Evolutionary conservation across 2,888 invertebrate genomes (phyloP).

Genomic region (Euclidia mi): DNA sequence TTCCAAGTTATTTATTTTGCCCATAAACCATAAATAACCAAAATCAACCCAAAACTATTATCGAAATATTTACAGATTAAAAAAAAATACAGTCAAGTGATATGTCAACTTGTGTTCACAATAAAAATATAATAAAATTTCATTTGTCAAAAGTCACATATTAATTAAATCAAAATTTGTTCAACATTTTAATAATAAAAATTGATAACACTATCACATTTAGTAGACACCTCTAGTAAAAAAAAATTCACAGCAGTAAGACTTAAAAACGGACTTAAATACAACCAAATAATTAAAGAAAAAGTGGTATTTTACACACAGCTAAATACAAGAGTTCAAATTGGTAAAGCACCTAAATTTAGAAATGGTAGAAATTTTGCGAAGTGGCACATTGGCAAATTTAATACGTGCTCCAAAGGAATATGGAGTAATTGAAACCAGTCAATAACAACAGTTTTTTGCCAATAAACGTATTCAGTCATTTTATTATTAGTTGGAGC

Average conservation of each 20-base stretch:
- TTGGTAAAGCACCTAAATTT: too few relatives aligned
- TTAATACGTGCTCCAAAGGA: too few relatives aligned
- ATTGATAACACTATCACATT: constrained; percentile 46
- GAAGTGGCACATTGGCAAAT: too few relatives aligned
- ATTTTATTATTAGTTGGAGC: too few relatives aligned
- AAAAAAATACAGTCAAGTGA: constrained; percentile 52
- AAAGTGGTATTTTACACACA: not conserved
- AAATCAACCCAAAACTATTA: constrained; percentile 11
- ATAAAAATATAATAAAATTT: constrained; percentile 10
- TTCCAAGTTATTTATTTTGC: not conserved
- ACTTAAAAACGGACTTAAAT: not conserved
- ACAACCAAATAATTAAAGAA: not conserved
- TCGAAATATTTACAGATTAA: constrained; percentile 53
- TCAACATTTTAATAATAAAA: constrained; percentile 39
- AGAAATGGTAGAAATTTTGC: too few relatives aligned
- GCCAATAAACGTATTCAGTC: too few relatives aligned
- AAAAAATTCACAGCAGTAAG: constrained; percentile 5
- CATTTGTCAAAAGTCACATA: constrained; percentile 32
- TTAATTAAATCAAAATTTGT: constrained; percentile 39
- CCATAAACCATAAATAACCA: constrained; percentile 2
- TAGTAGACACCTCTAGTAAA: constrained; percentile 27
- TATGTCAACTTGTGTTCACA: constrained; percentile 38
- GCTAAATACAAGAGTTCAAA: too few relatives aligned
- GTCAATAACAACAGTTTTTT: too few relatives aligned
- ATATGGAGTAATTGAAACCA: too few relatives aligned